A percentile compares a stretch with the other conserved stretches of the same genome.
Evolutionary conservation across 2,113 vertebrate species (phyloP).

Genomic region (Oreochromis aureus): DNA sequence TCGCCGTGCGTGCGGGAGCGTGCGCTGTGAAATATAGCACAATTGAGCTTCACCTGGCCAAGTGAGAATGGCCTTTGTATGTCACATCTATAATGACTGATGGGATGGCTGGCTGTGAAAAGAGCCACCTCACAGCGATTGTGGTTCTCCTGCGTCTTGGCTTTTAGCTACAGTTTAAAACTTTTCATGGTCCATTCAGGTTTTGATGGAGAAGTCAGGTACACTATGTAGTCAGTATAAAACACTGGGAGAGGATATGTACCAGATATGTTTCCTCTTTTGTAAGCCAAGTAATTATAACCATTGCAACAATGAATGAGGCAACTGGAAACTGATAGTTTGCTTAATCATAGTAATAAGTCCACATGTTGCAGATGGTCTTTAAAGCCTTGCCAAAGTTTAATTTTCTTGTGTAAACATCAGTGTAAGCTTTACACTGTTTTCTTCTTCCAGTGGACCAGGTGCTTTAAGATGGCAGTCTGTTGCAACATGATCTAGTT

Average conservation of each 20-base stretch:
- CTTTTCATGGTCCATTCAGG: not conserved
- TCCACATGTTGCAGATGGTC: conserved; percentile 25
- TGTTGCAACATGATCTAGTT: not conserved
- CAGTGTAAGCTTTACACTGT: not conserved
- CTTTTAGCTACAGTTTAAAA: conserved; percentile 12
- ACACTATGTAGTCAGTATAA: not conserved
- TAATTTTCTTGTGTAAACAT: conserved; percentile 18
- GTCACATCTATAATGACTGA: conserved; percentile 40
- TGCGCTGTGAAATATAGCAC: conserved; percentile 32
- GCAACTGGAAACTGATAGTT: conserved; percentile 15
- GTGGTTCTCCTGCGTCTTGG: not conserved
- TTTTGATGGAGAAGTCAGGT: not conserved
- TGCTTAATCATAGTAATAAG: not conserved
- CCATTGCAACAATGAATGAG: not conserved
- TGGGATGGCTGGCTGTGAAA: conserved; percentile 11
- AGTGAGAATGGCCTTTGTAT: conserved; percentile 32
- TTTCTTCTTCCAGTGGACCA: conserved; percentile 9
- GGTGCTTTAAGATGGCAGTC: conserved; percentile 9
- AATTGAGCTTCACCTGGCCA: conserved; percentile 13
- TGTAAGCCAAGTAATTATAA: conserved; percentile 9
- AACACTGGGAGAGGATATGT: not conserved
- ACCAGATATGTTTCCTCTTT: not conserved
- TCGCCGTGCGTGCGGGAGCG: not conserved
- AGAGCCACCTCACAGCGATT: not conserved
- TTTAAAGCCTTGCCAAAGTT: conserved; percentile 8